phyloP scores from a whole-genome alignment of 2,113 vertebrate species.

The Chascanopsetta lugubris region DNA sequence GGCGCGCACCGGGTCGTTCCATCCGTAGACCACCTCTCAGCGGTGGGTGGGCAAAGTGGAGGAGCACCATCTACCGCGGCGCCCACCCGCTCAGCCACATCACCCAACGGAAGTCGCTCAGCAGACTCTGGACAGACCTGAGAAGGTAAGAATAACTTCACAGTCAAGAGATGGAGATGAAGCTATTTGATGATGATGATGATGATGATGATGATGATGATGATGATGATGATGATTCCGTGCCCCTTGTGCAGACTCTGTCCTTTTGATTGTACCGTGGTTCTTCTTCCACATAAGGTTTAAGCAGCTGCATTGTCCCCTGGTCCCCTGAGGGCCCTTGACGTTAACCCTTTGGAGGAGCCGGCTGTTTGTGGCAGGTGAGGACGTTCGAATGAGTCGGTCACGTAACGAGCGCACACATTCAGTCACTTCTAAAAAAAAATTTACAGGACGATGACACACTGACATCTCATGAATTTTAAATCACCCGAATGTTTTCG shows the following conservation, averaged over 20 bases:
- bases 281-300: conserved; percentile 40
- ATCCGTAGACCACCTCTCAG: conserved; percentile 1
- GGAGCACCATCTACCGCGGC: neutral
- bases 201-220: no score
- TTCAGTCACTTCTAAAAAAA: neutral
- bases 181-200: no score
- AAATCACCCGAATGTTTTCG: no score
- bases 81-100: neutral
- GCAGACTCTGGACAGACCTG: neutral
- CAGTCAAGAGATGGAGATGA: no score
- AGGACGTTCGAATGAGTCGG: neutral
- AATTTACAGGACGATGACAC: no score
- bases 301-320: conserved; percentile 51
- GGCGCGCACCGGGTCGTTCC: neutral
- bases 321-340: conserved; percentile 43
- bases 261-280: neutral
- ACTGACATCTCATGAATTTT: no score
- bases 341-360: conserved; percentile 1
- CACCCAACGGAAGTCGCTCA: neutral
- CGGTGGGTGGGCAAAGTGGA: conserved; percentile 6
- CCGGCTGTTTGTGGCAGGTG: conserved; percentile 64
- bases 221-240: neutral
- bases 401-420: neutral
- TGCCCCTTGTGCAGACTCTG: conserved; percentile 6
- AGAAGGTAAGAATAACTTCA: neutral